phyloP scores from a whole-genome alignment of 2,888 invertebrate genomes.

The Troglohyphantes excavatus region DNA sequence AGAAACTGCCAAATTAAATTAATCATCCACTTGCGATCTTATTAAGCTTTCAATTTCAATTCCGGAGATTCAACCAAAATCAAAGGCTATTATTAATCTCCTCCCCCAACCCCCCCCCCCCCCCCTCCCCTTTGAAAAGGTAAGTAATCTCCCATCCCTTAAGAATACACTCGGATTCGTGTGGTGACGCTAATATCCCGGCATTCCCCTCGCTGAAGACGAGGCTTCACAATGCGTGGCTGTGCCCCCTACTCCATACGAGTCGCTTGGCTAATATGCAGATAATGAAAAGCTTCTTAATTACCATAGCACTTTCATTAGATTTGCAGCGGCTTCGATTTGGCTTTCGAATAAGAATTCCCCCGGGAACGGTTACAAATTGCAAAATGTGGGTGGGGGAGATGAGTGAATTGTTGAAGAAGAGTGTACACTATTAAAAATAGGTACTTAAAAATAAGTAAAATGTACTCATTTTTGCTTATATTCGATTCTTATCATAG shows the following conservation, averaged over 20 bases:
- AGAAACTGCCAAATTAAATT: no score
- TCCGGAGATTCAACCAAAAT: neutral
- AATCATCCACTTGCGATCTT: no score
- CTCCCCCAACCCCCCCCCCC: no score
- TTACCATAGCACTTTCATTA: slow-evolving; percentile 65
- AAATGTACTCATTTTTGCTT: no score
- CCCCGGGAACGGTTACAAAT: slow-evolving; percentile 15
- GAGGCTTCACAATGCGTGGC: slow-evolving; percentile 20
- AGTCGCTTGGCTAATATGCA: slow-evolving; percentile 22
- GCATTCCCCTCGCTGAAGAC: neutral
- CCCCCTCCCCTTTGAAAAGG: no score
- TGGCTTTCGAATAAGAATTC: neutral
- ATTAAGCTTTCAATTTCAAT: neutral
- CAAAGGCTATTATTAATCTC: neutral
- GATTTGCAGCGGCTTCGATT: slow-evolving; percentile 15
- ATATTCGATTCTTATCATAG: no score
- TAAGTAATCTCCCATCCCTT: neutral
- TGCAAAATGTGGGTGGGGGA: no score
- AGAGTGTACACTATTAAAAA: no score
- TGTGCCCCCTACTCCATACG: slow-evolving; percentile 4
- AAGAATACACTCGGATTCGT: neutral
- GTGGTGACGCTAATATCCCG: neutral
- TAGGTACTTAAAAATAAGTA: no score
- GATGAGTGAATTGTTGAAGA: no score
- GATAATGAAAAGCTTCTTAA: slow-evolving; percentile 68